Base-by-base conservation (phyloP, 2,797 vertebrate genomes). In the Otolemur crassicaudatus region DNA sequence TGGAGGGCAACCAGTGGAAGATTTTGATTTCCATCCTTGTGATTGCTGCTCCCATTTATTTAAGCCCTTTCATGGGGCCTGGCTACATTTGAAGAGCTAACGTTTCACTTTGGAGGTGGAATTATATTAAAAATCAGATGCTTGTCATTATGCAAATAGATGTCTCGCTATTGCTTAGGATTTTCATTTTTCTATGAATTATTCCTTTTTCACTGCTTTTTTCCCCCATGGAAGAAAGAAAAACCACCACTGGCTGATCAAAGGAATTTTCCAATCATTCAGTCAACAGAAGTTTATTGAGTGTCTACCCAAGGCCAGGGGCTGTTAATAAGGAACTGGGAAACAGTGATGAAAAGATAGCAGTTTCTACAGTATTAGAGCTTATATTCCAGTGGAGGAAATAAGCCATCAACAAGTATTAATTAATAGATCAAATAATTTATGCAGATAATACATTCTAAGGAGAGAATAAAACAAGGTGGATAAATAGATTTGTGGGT, bases 101-200 rank as follows among this genome's bases (percentile, higher is more conserved):
- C 61, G 58, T 72, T 61, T 94, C 29, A 16, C 94, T 82, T 80
- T 31, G 94, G 96, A 97, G 97, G 95, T 96, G 95, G 95, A 93
- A 96, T 85, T 61, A 81, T 76, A 89, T 97, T 97, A 95, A 96
- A 97, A 97, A 89, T 94, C 92, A 94, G 89, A 95, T 81, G 89
- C 81, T 90, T 0, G 0, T 95, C 96, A 79, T 97, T 93, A 98
- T 96, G 97, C 95, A 98, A 97, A 95, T 95, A 84, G 9, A 43
- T 75, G 65, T 96, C 95, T 90, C n/a, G 20, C 70, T 8, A 0
- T 84, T 75, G 94, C 94, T 61, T 9, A 67, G 22, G 29, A 93
- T 82, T 94, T 94, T 79, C 92, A 63, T 90, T 96, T 97, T 92
- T 3, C 8, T 95, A 70, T 90, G 95, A 97, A 95, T 97, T 97